A percentile compares a stretch with the other conserved stretches of the same genome.
These are phyloP conservation scores for Spodoptera picta DNA, from an alignment of 2,888 invertebrate species.

Conservation along the genomic window DNA sequence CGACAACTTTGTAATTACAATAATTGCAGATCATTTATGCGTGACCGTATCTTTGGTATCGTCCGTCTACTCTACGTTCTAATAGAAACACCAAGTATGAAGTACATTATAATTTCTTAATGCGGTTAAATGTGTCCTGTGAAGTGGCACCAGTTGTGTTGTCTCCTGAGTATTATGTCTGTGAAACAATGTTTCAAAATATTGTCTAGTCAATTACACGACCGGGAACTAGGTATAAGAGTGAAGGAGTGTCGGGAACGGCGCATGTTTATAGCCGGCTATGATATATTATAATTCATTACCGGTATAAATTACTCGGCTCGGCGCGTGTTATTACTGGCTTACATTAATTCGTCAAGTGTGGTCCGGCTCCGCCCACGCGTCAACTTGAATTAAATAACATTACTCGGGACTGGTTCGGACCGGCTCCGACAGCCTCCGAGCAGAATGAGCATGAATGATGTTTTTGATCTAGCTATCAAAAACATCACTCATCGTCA, in stretches of 20 bases:
- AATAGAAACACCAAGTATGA: no score
- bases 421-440: slow-evolving; percentile 5
- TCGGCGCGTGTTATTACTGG: slow-evolving; percentile 66
- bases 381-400: slow-evolving; percentile 60
- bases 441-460: neutral
- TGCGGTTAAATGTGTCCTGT: no score
- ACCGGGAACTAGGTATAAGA: slow-evolving; percentile 37
- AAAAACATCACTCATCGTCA: slow-evolving; percentile 2
- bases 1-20: slow-evolving; percentile 49
- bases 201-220: slow-evolving; percentile 18
- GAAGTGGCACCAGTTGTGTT: no score
- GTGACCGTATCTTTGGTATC: slow-evolving; percentile 32
- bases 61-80: no score
- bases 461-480: neutral
- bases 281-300: slow-evolving; percentile 69
- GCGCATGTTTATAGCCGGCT: slow-evolving; percentile 46
- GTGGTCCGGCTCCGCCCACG: slow-evolving; percentile 68
- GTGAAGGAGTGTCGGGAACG: slow-evolving; percentile 37
- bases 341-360: slow-evolving; percentile 73
- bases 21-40: slow-evolving; percentile 52
- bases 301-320: slow-evolving; percentile 61
- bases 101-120: no score
- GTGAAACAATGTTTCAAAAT: no score
- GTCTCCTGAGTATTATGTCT: no score
- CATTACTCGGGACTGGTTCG: slow-evolving; percentile 40